Conservation (phyloP, 1,140 invertebrate species). For the Protaetia brevitarsis region DNA sequence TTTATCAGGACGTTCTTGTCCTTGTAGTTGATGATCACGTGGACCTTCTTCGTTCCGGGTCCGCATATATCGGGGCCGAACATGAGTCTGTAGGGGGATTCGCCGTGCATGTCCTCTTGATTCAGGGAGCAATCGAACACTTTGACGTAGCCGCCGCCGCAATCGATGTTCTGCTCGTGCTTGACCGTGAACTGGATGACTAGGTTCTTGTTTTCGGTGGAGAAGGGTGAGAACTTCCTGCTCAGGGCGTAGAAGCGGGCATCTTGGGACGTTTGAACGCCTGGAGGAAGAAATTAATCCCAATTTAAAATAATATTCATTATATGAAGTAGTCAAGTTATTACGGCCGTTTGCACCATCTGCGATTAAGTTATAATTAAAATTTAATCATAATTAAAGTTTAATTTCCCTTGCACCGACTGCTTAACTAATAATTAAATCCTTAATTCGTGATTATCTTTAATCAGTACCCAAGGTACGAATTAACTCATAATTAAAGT, state of each 20-base stretch:
- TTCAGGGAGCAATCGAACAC: constrained; percentile 89
- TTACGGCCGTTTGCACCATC: too few relatives aligned
- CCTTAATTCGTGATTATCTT: too few relatives aligned
- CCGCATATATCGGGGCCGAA: constrained; percentile 99
- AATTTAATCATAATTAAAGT: too few relatives aligned
- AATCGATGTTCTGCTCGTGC: constrained; percentile 99
- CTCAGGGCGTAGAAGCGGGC: constrained; percentile 96
- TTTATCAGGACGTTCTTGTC: constrained; percentile 97
- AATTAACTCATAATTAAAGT: too few relatives aligned
- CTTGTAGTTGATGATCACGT: constrained; percentile 99
- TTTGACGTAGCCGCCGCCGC: constrained; percentile 98
- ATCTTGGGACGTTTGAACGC: constrained; percentile 94
- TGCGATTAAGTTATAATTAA: too few relatives aligned
- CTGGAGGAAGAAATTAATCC: constrained; percentile 61
- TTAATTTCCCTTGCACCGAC: too few relatives aligned
- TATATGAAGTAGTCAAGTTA: too few relatives aligned
- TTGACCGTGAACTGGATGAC: constrained; percentile 98
- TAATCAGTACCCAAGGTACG: too few relatives aligned
- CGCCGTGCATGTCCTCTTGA: constrained; percentile 92
- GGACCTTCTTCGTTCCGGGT: constrained; percentile 97
- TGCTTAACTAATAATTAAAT: too few relatives aligned
- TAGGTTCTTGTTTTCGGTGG: constrained; percentile 87
- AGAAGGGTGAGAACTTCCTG: constrained; percentile 88
- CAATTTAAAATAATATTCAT: too few relatives aligned
- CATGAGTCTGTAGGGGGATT: constrained; percentile 96